Evolutionary conservation across 1,140 invertebrate genomes (phyloP).

Genomic region (Ladona fulva): DNA sequence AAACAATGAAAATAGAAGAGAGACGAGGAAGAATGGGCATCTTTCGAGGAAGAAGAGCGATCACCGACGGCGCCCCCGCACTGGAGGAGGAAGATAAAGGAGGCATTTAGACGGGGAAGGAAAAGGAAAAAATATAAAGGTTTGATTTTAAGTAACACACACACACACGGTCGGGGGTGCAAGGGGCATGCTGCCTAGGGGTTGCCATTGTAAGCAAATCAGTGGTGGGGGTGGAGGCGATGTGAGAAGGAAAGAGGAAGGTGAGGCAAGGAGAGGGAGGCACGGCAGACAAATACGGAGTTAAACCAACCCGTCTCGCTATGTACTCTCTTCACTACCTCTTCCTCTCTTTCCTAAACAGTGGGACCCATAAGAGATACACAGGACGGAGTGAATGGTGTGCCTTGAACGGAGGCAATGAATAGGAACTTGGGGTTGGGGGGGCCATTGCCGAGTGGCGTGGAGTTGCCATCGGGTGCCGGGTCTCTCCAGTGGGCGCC

Average conservation of each 20-base stretch:
- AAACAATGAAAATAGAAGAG: no score
- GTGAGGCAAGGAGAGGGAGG: constrained; percentile 32
- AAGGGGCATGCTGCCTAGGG: background rate
- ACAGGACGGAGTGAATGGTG: background rate
- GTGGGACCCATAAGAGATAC: background rate
- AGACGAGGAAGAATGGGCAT: no score
- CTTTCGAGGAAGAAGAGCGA: no score
- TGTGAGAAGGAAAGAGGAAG: constrained; percentile 31
- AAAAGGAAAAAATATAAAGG: no score
- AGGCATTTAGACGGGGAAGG: no score
- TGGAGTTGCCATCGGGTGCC: background rate
- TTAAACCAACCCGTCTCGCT: background rate
- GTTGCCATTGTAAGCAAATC: constrained; percentile 29
- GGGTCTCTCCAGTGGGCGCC: no score
- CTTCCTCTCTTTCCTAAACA: background rate
- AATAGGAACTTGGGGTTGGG: background rate
- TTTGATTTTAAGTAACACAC: background rate
- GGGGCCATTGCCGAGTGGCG: background rate
- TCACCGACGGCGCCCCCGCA: no score
- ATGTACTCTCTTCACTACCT: background rate
- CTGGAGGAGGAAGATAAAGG: no score
- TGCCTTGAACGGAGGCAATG: background rate
- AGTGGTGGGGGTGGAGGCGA: constrained; percentile 13
- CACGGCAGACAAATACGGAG: constrained; percentile 14
- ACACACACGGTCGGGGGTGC: background rate